phyloP scores from a whole-genome alignment of 2,888 invertebrate genomes.

The Epistrophe grossulariae region DNA sequence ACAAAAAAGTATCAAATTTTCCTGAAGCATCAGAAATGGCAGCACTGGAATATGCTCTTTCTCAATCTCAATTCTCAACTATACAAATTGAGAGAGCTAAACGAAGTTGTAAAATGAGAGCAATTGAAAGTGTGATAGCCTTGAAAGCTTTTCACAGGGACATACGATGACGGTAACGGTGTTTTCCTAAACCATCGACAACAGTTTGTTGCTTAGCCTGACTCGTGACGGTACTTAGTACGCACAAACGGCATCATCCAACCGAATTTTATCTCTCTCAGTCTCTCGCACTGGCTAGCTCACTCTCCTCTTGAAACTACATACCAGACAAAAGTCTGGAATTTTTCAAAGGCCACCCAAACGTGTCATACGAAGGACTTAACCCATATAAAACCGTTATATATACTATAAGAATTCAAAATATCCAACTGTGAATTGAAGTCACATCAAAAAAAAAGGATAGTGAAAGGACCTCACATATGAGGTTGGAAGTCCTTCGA shows the following conservation, averaged over 20 bases:
- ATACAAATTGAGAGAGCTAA: background rate
- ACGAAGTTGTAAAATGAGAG: constrained; percentile 20
- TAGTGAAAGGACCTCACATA: constrained; percentile 25
- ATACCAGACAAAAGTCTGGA: constrained; percentile 38
- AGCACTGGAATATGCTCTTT: constrained; percentile 37
- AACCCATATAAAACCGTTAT: constrained; percentile 15
- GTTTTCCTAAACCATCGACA: constrained; percentile 78
- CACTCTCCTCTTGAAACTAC: constrained; percentile 16
- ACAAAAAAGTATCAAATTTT: background rate
- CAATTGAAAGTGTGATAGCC: constrained; percentile 32
- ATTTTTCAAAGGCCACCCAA: constrained; percentile 34
- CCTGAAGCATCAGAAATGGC: background rate
- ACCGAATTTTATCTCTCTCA: constrained; percentile 28
- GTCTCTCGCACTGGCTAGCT: background rate
- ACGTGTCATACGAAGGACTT: constrained; percentile 1
- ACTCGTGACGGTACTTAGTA: constrained; percentile 79
- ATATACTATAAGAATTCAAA: constrained; percentile 14
- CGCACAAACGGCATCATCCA: constrained; percentile 33
- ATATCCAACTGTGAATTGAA: constrained; percentile 5
- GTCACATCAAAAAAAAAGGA: background rate
- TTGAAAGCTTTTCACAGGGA: constrained; percentile 60
- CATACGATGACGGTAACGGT: constrained; percentile 40
- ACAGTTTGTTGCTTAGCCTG: constrained; percentile 83
- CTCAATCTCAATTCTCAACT: background rate
- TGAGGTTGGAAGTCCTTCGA: constrained; percentile 20